Evolutionary conservation across 1,140 invertebrate species (phyloP), one percentile per base, ranked within the genome.

Genomic region (Ditylenchus dipsaci): DNA sequence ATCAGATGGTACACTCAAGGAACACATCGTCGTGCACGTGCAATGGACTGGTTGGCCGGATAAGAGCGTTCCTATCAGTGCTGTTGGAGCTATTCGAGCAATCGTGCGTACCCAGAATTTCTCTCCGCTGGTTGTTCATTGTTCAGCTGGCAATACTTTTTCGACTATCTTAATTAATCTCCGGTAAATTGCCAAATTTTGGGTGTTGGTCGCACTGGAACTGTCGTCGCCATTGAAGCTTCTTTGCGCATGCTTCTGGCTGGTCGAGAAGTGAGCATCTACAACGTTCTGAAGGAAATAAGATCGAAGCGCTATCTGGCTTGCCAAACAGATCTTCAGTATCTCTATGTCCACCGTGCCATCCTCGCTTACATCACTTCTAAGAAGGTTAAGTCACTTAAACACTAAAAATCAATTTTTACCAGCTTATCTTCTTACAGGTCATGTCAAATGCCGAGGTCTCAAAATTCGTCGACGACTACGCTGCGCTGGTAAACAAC

Each of bases 251-350:
- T 62, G 33, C 63, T 78, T n/a, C 29, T 33, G 11, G 57, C 76
- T n/a, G 74, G 74, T 8, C 19, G 23, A 13, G 72, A 78, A 63
- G 56, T 78, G 3, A 73, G 49, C 58, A 63, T 76, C 42, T 79
- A 79, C 72, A 76, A 76, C 47, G 59, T 76, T 26, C 42, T 74
- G 7, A 79, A 76, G 19, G 58, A 72, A 17, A 57, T 76, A 23
- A 73, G 74, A 21, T 33, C 13, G 26, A 30, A 47, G 21, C 67
- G 74, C 17, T 78, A 68, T 47, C 26, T 76, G 0, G 76, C 74
- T 8, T 78, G 76, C 26, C 74, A 76, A 49, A 78, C 76, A 21
- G 77, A 80, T 53, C 64, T 80, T 29, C 74, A 78, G 65, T 76
- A 76, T 29, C 72, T 76, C 9, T 76, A 76, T 58, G 57, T 76